Percentiles rank a stretch among this genome's conserved stretches.
Evolutionary conservation across 2,888 invertebrate genomes (phyloP).

Genomic region (Magallana nippona): DNA sequence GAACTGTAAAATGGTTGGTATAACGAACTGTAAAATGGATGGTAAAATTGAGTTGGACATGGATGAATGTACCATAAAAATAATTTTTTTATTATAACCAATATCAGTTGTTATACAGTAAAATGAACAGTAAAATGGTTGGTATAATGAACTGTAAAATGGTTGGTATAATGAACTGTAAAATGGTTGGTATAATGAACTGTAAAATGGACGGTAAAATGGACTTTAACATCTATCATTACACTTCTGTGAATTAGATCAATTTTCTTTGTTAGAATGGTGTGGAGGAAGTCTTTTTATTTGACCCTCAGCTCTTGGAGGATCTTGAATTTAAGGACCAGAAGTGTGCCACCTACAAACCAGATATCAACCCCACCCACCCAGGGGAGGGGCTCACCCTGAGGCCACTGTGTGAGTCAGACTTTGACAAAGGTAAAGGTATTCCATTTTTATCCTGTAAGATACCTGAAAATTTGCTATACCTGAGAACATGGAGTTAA

Average conservation of each 20-base stretch:
- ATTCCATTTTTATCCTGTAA: too few relatives aligned
- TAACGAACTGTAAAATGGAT: not conserved
- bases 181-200: not conserved
- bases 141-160: not conserved
- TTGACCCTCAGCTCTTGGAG: constrained; percentile 85
- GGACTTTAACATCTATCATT: too few relatives aligned
- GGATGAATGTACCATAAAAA: too few relatives aligned
- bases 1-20: not conserved
- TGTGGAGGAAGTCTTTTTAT: constrained; percentile 81
- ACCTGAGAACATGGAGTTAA: too few relatives aligned
- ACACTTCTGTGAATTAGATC: too few relatives aligned
- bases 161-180: not conserved
- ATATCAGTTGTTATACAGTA: not conserved
- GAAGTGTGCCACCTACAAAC: constrained; percentile 82
- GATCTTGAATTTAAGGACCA: constrained; percentile 82
- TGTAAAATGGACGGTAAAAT: not conserved
- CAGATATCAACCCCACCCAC: constrained; percentile 85
- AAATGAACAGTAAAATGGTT: not conserved
- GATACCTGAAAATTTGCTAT: too few relatives aligned
- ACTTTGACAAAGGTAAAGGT: constrained; percentile 87
- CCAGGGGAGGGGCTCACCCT: constrained; percentile 90
- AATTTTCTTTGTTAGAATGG: constrained; percentile 64
- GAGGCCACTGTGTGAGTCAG: constrained; percentile 88
- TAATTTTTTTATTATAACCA: not conserved
- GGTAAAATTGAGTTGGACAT: too few relatives aligned